Conservation (phyloP, 2,113 vertebrate species). For the Heliornis fulica region DNA sequence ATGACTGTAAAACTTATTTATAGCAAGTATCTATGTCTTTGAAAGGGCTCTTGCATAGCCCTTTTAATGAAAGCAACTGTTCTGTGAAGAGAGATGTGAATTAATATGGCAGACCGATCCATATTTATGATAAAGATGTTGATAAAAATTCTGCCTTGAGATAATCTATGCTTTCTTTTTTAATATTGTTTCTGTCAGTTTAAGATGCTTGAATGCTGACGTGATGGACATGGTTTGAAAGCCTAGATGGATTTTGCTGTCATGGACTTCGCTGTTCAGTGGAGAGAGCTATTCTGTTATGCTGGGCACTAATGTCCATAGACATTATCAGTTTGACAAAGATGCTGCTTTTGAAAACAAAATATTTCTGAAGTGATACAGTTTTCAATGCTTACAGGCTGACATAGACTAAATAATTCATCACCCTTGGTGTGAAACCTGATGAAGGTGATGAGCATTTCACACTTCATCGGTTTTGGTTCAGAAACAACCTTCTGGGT, state of each 20-base stretch:
- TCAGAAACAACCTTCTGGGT: neutral
- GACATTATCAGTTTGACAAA: constrained; percentile 19
- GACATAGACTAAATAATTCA: neutral
- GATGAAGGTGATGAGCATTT: neutral
- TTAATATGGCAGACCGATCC: constrained; percentile 29
- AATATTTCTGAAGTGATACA: neutral
- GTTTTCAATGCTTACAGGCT: neutral
- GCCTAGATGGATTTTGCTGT: constrained; percentile 17
- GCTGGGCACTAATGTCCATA: constrained; percentile 13
- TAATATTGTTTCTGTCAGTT: constrained; percentile 49
- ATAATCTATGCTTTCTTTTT: constrained; percentile 25
- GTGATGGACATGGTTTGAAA: constrained; percentile 16
- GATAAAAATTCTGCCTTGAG: constrained; percentile 37
- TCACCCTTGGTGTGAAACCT: neutral
- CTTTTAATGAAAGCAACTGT: neutral
- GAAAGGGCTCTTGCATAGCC: neutral
- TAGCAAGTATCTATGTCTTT: neutral
- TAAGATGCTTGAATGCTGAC: neutral
- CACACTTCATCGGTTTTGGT: neutral
- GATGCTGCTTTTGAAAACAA: constrained; percentile 3
- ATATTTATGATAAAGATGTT: constrained; percentile 36
- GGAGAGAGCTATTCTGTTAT: neutral
- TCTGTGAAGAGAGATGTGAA: neutral
- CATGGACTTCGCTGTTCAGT: neutral
- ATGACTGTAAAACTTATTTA: neutral